These are phyloP conservation scores for Heliconius ismenius DNA, from an alignment of 2,888 invertebrate genomes.

Conservation along the genomic window DNA sequence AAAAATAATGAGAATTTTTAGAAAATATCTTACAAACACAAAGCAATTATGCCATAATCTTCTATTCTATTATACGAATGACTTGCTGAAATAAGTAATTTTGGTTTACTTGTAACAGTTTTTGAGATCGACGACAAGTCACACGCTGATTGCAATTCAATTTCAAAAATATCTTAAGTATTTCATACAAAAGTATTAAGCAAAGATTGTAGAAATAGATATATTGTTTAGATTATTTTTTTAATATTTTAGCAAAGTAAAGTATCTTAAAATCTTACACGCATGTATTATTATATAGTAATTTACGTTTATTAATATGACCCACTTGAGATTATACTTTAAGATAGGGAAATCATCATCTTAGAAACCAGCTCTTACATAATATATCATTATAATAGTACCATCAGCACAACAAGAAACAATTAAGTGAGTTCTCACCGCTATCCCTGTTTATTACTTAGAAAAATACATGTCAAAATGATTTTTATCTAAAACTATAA, in stretches of 20 bases:
- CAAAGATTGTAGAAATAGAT: background rate
- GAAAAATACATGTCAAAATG: slow-evolving; percentile 54
- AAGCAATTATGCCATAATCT: slow-evolving; percentile 42
- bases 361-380: slow-evolving; percentile 29
- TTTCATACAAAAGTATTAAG: slow-evolving; percentile 7
- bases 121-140: slow-evolving; percentile 32
- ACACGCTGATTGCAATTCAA: slow-evolving; percentile 29
- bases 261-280: background rate
- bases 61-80: slow-evolving; percentile 59
- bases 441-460: slow-evolving; percentile 41
- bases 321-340: slow-evolving; percentile 1
- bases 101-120: slow-evolving; percentile 20
- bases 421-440: slow-evolving; percentile 47
- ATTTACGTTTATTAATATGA: slow-evolving; percentile 1
- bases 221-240: background rate
- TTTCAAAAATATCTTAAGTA: background rate
- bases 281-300: background rate
- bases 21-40: slow-evolving; percentile 24
- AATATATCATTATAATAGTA: slow-evolving; percentile 35
- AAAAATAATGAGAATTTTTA: background rate
- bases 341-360: slow-evolving; percentile 21
- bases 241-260: background rate
- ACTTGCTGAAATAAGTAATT: slow-evolving; percentile 46
- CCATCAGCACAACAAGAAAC: slow-evolving; percentile 35
- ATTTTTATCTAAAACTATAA: slow-evolving; percentile 67